Evolutionary conservation across 2,797 vertebrate species (phyloP).

Genomic region (Steatocranus sp.): DNA sequence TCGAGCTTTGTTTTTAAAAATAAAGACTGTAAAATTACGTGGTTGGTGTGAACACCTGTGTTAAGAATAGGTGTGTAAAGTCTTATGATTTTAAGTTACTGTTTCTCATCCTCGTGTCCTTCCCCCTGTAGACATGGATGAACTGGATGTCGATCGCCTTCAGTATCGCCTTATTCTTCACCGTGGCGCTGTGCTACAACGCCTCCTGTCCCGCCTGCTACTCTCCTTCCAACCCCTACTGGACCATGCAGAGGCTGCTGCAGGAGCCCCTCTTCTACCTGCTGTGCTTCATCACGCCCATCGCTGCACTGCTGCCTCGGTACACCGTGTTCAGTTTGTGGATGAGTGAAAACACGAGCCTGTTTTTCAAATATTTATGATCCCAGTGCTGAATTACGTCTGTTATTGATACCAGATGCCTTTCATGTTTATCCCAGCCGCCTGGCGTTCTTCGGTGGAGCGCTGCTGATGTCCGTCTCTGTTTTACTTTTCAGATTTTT

Average conservation of each 20-base stretch:
- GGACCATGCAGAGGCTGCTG: constrained; percentile 90
- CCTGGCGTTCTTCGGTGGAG: not conserved
- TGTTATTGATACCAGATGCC: constrained; percentile 19
- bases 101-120: not conserved
- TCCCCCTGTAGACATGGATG: constrained; percentile 86
- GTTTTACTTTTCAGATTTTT: constrained; percentile 81
- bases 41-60: not conserved
- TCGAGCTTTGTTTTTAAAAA: not conserved
- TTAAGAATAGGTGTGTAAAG: not conserved
- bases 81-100: not conserved
- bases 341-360: not conserved
- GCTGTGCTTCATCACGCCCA: constrained; percentile 84
- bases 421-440: constrained; percentile 17
- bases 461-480: constrained; percentile 7
- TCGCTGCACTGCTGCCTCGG: constrained; percentile 90
- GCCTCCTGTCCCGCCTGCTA: constrained; percentile 89
- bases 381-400: not conserved
- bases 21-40: not conserved
- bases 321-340: constrained; percentile 29
- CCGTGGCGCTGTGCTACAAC: constrained; percentile 90
- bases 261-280: constrained; percentile 90
- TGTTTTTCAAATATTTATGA: not conserved
- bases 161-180: constrained; percentile 87
- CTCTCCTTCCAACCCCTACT: constrained; percentile 94
- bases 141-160: constrained; percentile 89